Percentiles rank a stretch among this genome's conserved stretches.
Conservation (phyloP, 35 echinoderm and acorn worm genomes). For the Holothuria glaberrima region DNA sequence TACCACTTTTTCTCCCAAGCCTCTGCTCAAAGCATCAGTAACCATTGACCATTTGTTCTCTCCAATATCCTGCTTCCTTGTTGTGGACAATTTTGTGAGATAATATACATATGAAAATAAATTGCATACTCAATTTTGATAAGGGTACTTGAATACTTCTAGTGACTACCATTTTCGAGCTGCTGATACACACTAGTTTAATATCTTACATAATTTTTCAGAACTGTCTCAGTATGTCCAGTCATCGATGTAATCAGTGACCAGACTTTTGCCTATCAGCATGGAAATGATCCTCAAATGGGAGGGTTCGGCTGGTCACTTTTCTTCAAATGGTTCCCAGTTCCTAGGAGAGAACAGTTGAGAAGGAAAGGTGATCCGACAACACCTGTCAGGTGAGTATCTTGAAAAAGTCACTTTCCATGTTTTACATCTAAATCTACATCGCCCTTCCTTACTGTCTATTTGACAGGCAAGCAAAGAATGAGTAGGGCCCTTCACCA, state of each 20-base stretch:
- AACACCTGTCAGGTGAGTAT: slow-evolving; percentile 73
- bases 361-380: slow-evolving; percentile 90
- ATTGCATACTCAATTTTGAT: background rate
- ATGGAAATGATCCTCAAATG: slow-evolving; percentile 98
- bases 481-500: too few relatives aligned
- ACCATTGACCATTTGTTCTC: too few relatives aligned
- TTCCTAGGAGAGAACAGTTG: slow-evolving; percentile 81
- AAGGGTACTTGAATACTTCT: background rate
- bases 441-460: too few relatives aligned
- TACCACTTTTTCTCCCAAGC: too few relatives aligned
- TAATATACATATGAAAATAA: too few relatives aligned
- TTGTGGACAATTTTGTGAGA: too few relatives aligned
- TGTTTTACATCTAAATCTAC: too few relatives aligned
- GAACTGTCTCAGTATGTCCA: slow-evolving; percentile 75
- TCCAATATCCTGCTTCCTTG: too few relatives aligned
- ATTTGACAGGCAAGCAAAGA: too few relatives aligned
- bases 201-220: slow-evolving; percentile 36
- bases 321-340: slow-evolving; percentile 97
- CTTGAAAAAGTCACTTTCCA: too few relatives aligned
- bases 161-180: too few relatives aligned
- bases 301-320: slow-evolving; percentile 98
- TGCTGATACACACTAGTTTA: background rate
- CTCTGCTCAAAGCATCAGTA: too few relatives aligned
- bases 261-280: slow-evolving; percentile 92
- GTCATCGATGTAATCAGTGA: slow-evolving; percentile 98